Evolutionary conservation across 2,113 vertebrate genomes (phyloP).

Genomic region (Rhodinocichla rosea): DNA sequence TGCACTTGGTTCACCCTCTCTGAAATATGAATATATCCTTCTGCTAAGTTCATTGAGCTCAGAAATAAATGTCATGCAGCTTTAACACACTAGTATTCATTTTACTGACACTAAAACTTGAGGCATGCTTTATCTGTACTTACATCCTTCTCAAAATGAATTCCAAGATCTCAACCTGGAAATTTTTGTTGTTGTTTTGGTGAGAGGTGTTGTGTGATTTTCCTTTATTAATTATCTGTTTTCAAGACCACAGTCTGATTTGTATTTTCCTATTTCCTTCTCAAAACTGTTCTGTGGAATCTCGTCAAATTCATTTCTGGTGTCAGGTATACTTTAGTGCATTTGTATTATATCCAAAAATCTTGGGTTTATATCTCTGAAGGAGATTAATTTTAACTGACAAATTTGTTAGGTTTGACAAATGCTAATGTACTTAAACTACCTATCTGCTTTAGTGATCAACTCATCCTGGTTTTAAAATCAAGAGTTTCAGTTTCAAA

Average conservation of each 20-base stretch:
- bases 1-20: not conserved
- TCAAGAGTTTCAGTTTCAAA: not conserved
- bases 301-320: not conserved
- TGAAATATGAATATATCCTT: not conserved
- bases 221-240: not conserved
- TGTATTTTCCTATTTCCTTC: not conserved
- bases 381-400: not conserved
- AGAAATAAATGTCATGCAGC: not conserved
- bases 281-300: not conserved
- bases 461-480: not conserved
- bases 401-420: not conserved
- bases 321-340: not conserved
- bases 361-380: not conserved
- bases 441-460: not conserved
- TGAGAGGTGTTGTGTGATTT: not conserved
- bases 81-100: not conserved
- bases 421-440: not conserved
- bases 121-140: not conserved
- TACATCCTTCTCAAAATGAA: not conserved
- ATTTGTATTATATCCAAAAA: not conserved
- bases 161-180: not conserved
- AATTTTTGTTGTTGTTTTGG: not conserved
- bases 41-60: not conserved
- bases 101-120: not conserved
- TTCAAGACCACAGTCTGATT: not conserved